phyloP scores from a whole-genome alignment of 1,140 invertebrate genomes.

The Halictus rubicundus region DNA sequence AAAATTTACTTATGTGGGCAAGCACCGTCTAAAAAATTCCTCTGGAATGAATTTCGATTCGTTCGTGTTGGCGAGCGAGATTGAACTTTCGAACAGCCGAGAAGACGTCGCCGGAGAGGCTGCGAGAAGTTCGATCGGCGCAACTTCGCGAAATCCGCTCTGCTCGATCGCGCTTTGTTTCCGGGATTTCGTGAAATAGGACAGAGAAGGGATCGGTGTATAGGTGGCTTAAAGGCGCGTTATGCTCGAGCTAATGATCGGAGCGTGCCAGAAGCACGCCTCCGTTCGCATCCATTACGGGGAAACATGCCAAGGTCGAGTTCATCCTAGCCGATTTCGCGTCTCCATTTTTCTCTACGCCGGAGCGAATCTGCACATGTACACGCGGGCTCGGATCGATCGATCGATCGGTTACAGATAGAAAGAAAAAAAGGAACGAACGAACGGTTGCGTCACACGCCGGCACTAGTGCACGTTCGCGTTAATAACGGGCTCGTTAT shows the following conservation, averaged over 20 bases:
- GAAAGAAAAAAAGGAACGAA: too few relatives aligned
- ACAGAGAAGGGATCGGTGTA: not conserved
- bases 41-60: too few relatives aligned
- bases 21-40: too few relatives aligned
- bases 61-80: too few relatives aligned
- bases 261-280: constrained; percentile 17
- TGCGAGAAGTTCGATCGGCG: too few relatives aligned
- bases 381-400: too few relatives aligned
- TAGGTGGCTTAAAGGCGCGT: not conserved
- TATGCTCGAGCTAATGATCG: not conserved
- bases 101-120: too few relatives aligned
- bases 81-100: too few relatives aligned
- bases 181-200: not conserved
- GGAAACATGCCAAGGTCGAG: constrained; percentile 44
- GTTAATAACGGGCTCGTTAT: constrained; percentile 25
- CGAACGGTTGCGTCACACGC: constrained; percentile 2
- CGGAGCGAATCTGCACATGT: too few relatives aligned
- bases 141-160: too few relatives aligned
- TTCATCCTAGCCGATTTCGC: constrained; percentile 31
- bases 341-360: not conserved
- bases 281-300: constrained; percentile 27
- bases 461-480: not conserved
- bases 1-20: too few relatives aligned
- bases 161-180: not conserved
- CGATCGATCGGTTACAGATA: too few relatives aligned